Evolutionary conservation across 2,888 invertebrate genomes (phyloP).

Genomic region (Amiota communis): DNA sequence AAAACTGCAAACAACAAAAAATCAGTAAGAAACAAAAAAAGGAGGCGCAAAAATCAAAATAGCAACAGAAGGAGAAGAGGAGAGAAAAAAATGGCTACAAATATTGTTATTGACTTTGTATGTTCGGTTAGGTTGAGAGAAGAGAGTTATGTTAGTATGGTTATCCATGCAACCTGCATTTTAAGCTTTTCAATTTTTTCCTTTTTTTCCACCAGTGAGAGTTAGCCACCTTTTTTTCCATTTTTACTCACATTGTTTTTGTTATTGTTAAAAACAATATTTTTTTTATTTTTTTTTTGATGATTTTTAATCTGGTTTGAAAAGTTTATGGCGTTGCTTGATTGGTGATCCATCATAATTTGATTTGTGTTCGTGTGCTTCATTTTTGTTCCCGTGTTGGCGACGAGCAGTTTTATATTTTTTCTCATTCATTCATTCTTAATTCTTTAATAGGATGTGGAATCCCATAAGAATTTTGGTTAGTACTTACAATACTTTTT

Average conservation of each 20-base stretch:
- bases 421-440: too few relatives aligned
- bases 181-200: slow-evolving; percentile 30
- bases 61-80: slow-evolving; percentile 15
- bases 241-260: slow-evolving; percentile 31
- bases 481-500: too few relatives aligned
- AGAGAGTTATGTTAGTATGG: too few relatives aligned
- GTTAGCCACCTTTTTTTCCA: slow-evolving; percentile 48
- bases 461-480: too few relatives aligned
- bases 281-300: slow-evolving; percentile 4
- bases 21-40: slow-evolving; percentile 39
- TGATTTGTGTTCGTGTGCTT: slow-evolving; percentile 31
- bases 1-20: slow-evolving; percentile 37
- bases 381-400: too few relatives aligned
- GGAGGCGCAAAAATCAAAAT: slow-evolving; percentile 7
- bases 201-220: slow-evolving; percentile 55
- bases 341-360: slow-evolving; percentile 74
- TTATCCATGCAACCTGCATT: slow-evolving; percentile 9
- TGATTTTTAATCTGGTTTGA: slow-evolving; percentile 21
- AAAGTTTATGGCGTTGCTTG: slow-evolving; percentile 66
- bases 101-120: slow-evolving; percentile 57
- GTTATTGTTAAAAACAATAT: not conserved
- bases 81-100: slow-evolving; percentile 58
- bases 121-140: not conserved
- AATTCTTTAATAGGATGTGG: too few relatives aligned
- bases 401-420: too few relatives aligned